Evolutionary conservation across 2,797 vertebrate species (phyloP), one percentile per base, ranked within the genome.

Genomic region (Tamandua tetradactyla): DNA sequence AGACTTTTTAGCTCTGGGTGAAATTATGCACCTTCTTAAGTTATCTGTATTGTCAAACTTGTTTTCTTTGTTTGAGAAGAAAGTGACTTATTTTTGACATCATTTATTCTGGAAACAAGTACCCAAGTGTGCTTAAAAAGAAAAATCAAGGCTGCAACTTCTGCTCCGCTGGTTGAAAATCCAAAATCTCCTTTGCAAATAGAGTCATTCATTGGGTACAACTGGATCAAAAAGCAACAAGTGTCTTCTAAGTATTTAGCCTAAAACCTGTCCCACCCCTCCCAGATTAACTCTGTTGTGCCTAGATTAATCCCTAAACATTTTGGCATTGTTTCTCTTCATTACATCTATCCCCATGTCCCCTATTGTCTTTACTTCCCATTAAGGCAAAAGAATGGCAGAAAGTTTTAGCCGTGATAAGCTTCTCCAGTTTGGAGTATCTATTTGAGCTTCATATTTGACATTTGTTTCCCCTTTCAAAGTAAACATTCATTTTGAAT

Each of bases 211-310:
- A 49, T 96, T 98, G 97, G 90, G 82, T 97, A 96, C 97, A 97
- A 98, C 96, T 95, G 91, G 98, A 98, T 98, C 98, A 98, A 97
- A 98, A 98, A 98, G 97, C 98, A 98, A 97, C 97, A 98, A 98
- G 97, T 98, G 98, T 98, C 94, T 96, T 95, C 88, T 86, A 95
- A 96, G 92, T 98, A 96, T 97, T 98, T 97, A 97, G 89, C 94
- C 92, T 95, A 97, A 98, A 98, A 84, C 97, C 97, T 97, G 91
- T 95, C 97, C 91, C 90, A 52, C 82, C 75, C 94, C 96, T 97
- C 94, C 89, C 96, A 98, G 98, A 98, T 98, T 98, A 98, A 96
- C 97, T 97, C 97, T 91, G 95, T 96, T 98, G 98, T 98, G 96
- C 96, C 97, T 95, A 97, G 98, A 98, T 98, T 98, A 98, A 98